Evolutionary conservation across 2,113 vertebrate genomes (phyloP).

Genomic region (Ophiodon elongatus): DNA sequence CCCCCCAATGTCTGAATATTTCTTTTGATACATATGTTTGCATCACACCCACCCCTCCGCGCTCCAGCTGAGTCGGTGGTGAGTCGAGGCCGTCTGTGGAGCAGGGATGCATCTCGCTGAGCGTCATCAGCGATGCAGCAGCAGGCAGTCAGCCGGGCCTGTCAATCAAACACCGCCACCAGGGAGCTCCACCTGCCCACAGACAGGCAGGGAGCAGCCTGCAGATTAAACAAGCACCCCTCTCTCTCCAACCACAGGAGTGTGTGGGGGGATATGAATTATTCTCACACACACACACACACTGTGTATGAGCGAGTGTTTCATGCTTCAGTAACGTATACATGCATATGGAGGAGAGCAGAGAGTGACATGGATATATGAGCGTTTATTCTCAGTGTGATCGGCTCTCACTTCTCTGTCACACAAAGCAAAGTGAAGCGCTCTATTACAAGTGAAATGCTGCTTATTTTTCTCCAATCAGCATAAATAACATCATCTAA

Average conservation of each 20-base stretch:
- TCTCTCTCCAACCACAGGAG: not conserved
- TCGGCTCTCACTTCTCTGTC: not conserved
- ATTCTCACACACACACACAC: constrained; percentile 28
- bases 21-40: not conserved
- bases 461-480: not conserved
- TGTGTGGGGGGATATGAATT: constrained; percentile 35
- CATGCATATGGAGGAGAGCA: not conserved
- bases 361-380: not conserved
- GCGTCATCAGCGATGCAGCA: constrained; percentile 25
- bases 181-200: not conserved
- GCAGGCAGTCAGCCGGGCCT: constrained; percentile 3
- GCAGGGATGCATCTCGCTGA: constrained; percentile 1
- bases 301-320: too few relatives aligned
- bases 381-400: too few relatives aligned
- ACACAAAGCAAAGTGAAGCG: not conserved
- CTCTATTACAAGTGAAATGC: not conserved
- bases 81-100: not conserved
- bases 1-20: not conserved
- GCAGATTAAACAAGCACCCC: constrained; percentile 54
- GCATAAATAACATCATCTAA: not conserved
- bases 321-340: not conserved
- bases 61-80: not conserved
- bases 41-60: not conserved
- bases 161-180: constrained; percentile 23
- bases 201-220: constrained; percentile 55